A percentile compares a stretch with the other conserved stretches of the same genome.
Evolutionary conservation across 2,113 vertebrate genomes (phyloP).

Genomic region (Chloebia gouldiae): DNA sequence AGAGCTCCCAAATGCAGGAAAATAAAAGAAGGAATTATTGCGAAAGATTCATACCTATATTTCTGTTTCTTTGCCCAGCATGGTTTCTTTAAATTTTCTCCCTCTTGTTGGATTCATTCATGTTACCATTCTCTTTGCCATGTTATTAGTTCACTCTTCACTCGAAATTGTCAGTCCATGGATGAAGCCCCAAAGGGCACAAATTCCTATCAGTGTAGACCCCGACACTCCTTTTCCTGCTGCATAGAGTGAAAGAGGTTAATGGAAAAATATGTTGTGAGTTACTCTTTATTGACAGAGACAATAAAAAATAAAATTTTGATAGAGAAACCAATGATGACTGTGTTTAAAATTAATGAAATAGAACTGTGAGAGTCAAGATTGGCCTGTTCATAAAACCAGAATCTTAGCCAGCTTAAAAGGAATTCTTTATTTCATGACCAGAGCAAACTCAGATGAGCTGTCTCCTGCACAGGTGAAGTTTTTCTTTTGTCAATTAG

Average conservation of each 20-base stretch:
- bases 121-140: neutral
- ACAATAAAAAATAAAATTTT: neutral
- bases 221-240: neutral
- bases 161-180: neutral
- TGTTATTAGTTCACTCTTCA: neutral
- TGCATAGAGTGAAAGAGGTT: neutral
- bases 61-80: neutral
- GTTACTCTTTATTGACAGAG: neutral
- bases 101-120: neutral
- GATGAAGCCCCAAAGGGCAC: neutral
- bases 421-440: neutral
- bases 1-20: neutral
- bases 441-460: neutral
- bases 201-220: neutral
- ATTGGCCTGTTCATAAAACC: neutral
- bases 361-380: neutral
- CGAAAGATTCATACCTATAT: neutral
- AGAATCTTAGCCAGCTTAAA: neutral
- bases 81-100: neutral
- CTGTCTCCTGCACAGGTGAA: fast-evolving
- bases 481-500: neutral
- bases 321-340: neutral
- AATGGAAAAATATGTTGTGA: neutral
- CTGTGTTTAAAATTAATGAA: neutral
- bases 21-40: neutral